Evolutionary conservation across 2,113 vertebrate species (phyloP).

Genomic region (Carollia perspicillata): DNA sequence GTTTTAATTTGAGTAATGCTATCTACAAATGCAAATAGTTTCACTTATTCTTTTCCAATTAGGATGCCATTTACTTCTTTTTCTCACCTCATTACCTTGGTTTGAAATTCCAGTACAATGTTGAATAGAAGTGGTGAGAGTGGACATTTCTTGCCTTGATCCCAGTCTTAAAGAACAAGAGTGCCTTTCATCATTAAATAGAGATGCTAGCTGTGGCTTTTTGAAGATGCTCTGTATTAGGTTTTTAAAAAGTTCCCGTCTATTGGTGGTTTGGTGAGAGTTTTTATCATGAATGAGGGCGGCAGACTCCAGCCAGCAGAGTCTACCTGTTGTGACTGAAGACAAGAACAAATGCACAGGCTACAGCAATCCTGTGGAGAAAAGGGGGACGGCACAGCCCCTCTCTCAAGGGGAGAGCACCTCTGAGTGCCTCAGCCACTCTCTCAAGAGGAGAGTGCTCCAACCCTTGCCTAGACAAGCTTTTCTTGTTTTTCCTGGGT

Average conservation of each 20-base stretch:
- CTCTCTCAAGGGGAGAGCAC: too few relatives aligned
- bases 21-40: not conserved
- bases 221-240: not conserved
- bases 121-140: not conserved
- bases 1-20: not conserved
- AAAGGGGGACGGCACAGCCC: too few relatives aligned
- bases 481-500: too few relatives aligned
- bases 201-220: not conserved
- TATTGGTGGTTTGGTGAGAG: not conserved
- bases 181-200: not conserved
- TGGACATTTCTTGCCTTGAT: not conserved
- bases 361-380: too few relatives aligned
- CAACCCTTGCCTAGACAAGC: too few relatives aligned
- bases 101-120: not conserved
- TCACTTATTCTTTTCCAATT: not conserved
- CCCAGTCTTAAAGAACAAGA: not conserved
- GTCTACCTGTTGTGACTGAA: too few relatives aligned
- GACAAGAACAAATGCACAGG: too few relatives aligned
- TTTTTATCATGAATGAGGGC: not conserved
- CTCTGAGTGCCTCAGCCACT: too few relatives aligned
- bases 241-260: not conserved
- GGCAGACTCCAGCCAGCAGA: too few relatives aligned
- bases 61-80: not conserved
- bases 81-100: not conserved
- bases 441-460: too few relatives aligned